Evolutionary conservation across 2,113 vertebrate genomes (phyloP).

Genomic region (Marcusenius ussheri): DNA sequence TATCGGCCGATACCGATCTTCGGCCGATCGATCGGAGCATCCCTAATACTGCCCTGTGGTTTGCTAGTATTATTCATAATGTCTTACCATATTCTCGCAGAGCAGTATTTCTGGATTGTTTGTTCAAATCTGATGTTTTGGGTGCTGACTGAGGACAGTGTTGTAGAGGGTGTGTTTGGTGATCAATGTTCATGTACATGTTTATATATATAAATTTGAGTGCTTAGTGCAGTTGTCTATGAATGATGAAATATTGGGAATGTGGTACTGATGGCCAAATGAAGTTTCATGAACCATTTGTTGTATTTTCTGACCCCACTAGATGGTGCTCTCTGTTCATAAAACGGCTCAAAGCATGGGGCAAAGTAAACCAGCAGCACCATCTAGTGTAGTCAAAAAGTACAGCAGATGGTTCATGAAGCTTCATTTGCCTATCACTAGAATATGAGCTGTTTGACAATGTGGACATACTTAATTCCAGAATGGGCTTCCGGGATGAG

Average conservation of each 20-base stretch:
- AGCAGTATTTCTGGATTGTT: not conserved
- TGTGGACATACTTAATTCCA: conserved; percentile 35
- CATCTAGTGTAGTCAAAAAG: not conserved
- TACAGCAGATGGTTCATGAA: not conserved
- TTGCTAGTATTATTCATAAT: not conserved
- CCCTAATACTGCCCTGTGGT: not conserved
- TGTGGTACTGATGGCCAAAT: not conserved
- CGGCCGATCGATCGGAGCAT: too few species aligned
- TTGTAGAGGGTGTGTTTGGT: not conserved
- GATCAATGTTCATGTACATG: not conserved
- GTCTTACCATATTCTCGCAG: not conserved
- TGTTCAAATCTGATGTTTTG: not conserved
- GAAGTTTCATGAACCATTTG: not conserved
- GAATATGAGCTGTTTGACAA: not conserved
- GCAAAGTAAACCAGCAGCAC: not conserved
- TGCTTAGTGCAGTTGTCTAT: not conserved
- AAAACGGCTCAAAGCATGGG: not conserved
- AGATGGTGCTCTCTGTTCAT: not conserved
- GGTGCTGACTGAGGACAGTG: not conserved
- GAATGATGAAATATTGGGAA: not conserved
- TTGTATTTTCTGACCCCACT: not conserved
- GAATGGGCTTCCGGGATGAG: conserved; percentile 94
- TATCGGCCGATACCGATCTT: too few species aligned
- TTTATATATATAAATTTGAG: not conserved
- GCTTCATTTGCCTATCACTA: not conserved